Evolutionary conservation across 2,888 invertebrate species (phyloP), one percentile per base, ranked within the genome.

Genomic region (Latheticus oryzae): DNA sequence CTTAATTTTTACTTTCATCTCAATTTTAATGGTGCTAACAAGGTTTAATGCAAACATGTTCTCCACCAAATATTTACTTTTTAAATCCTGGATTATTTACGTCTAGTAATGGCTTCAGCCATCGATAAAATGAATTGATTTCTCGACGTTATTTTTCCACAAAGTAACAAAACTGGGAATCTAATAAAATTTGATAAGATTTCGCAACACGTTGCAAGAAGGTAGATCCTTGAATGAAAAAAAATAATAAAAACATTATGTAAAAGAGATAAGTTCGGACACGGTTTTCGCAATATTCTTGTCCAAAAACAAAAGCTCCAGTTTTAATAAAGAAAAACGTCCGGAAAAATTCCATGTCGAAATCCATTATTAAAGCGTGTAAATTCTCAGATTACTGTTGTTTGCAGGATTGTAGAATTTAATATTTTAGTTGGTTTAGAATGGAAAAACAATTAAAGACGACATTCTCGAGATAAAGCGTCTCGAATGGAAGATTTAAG

Each of bases 21-120:
- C 8, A 19, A 50, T 50, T 42, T 56, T 56, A 56, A 56, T 56
- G 40, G 56, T 56, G 56, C 42, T 56, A 56, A 56, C 56, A 50
- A 56, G 33, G 40, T 43, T 33, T 57, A 51, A 15, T 9, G 45
- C 51, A 57, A 57, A 57, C 57, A 57, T 51, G 45, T 32, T 21
- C 16, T 30, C 40, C 5, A 5, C 37, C 51, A 57, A 57, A 57
- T 57, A 57, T 57, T 57, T 57, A 57, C 51, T 42, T 51, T 57
- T 57, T 57, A 51, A 57, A 57, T 51, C 50, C 50, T 15, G 35
- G 43, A 57, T 50, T n/a, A n/a, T n/a, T n/a, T 57, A 57, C 42
- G 26, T 9, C 28, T 26, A 38, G 51, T 51, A 43, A 51, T 57
- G 42, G 51, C 43, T 57, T 57, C 42, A 51, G 40, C 50, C 50